phyloP scores from a whole-genome alignment of 2,888 invertebrate genomes.

The Vesta saturnalis region DNA sequence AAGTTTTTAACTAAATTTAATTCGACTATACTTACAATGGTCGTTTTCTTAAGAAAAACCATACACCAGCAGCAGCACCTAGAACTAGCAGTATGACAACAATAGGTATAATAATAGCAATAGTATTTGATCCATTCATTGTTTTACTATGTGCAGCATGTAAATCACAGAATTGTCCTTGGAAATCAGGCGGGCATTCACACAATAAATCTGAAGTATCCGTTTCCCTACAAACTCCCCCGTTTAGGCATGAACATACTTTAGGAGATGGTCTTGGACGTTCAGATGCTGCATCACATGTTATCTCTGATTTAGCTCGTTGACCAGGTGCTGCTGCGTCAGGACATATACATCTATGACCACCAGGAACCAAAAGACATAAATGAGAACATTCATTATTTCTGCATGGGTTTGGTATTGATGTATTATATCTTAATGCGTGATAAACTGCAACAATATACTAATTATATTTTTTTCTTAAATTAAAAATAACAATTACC shows the following conservation, averaged over 20 bases:
- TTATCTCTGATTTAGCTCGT: conserved; percentile 68
- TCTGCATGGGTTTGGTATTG: conserved; percentile 74
- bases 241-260: conserved; percentile 87
- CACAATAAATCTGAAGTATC: conserved; percentile 72
- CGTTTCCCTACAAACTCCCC: conserved; percentile 77
- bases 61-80: conserved; percentile 78
- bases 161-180: conserved; percentile 78
- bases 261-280: conserved; percentile 77
- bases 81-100: conserved; percentile 80
- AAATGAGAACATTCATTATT: conserved; percentile 88
- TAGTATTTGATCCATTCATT: conserved; percentile 67
- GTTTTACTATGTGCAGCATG: conserved; percentile 69
- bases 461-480: too few relatives aligned
- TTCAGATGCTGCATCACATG: conserved; percentile 88
- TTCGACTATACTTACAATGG: conserved; percentile 79
- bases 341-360: conserved; percentile 91
- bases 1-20: too few relatives aligned
- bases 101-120: conserved; percentile 84
- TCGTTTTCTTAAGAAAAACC: conserved; percentile 82
- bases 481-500: too few relatives aligned
- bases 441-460: conserved; percentile 75
- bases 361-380: conserved; percentile 89
- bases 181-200: conserved; percentile 76
- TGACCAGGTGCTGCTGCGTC: conserved; percentile 69
- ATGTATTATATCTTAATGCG: conserved; percentile 82